Evolutionary conservation across 2,797 vertebrate genomes (phyloP).

Genomic region (Nothura maculosa): DNA sequence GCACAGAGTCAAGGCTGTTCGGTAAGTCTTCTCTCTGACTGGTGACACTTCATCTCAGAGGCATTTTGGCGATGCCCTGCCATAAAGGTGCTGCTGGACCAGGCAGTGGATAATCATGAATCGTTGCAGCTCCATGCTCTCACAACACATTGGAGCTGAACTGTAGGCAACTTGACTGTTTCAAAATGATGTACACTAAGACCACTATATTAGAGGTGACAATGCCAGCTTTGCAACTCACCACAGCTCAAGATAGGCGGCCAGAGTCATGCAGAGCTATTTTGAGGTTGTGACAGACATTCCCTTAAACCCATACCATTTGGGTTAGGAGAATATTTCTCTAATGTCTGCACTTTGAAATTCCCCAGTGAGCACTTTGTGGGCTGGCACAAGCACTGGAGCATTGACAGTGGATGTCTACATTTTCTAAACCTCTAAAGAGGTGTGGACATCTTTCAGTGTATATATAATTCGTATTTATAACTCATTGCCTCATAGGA

Average conservation of each 20-base stretch:
- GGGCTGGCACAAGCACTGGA: constrained; percentile 16
- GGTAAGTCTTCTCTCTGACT: constrained; percentile 79
- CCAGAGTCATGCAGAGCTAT: constrained; percentile 32
- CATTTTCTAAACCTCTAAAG: constrained; percentile 18
- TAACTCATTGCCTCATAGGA: constrained; percentile 48
- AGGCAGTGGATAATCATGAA: neutral
- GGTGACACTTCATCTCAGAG: neutral
- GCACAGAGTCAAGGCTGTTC: constrained; percentile 95
- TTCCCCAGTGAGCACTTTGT: constrained; percentile 3
- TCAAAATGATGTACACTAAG: neutral
- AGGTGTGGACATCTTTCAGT: constrained; percentile 29
- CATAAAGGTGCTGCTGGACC: neutral
- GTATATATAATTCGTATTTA: constrained; percentile 54
- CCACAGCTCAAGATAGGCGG: constrained; percentile 18
- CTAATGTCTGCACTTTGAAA: constrained; percentile 61
- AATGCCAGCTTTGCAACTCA: neutral
- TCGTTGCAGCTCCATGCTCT: neutral
- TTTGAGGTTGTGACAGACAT: constrained; percentile 34
- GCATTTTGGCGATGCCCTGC: rapidly evolving
- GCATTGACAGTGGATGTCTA: neutral
- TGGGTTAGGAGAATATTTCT: constrained; percentile 26
- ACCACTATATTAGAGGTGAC: constrained; percentile 7
- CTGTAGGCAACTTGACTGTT: neutral
- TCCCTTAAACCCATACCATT: constrained; percentile 18
- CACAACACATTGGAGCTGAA: rapidly evolving